Evolutionary conservation across 1,140 invertebrate genomes (phyloP), one percentile per base, ranked within the genome.

Genomic region (Ganaspis sp.): DNA sequence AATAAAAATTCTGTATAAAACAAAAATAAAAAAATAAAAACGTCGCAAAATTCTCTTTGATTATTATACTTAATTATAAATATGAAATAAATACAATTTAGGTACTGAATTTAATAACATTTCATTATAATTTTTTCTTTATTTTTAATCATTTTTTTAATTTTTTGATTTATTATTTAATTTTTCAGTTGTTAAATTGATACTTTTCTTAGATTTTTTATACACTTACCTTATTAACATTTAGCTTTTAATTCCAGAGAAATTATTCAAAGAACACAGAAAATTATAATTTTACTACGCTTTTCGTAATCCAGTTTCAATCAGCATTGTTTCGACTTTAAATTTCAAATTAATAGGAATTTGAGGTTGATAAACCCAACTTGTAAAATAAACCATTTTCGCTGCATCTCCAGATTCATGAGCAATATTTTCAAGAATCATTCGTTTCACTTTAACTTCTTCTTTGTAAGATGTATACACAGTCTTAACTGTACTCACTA

Each of bases 301-400:
- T 64, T 64, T 29, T 64, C 58, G 23, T 29, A 64, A 64, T 64
- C 23, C 58, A 64, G 26, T 64, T 34, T 64, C 58, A n/a, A 64
- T 64, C n/a, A 64, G 12, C 58, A 64, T 64, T 11, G 15, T n/a
- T 64, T 64, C 58, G 23, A 64, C 6, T 26, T 34, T 26, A n/a
- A 64, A 29, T 29, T 26, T 64, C 15, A 64, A 64, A 64, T n/a
- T 29, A 15, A 29, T 12, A 12, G 58, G 12, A 26, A 29, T 64
- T 11, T 64, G 58, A 26, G 58, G 58, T 8, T 64, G 58, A n/a
- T 64, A 64, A n/a, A 29, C 26, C 58, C 58, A 64, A 29, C 58
- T 64, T n/a, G 58, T 29, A 29, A 64, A 64, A 29, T 64, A 64
- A 64, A 64, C 58, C 58, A 64, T 64, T 64, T 64, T 64, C 15